Base-by-base conservation (phyloP, 2,797 vertebrate genomes). In the Apodemus agrarius region DNA sequence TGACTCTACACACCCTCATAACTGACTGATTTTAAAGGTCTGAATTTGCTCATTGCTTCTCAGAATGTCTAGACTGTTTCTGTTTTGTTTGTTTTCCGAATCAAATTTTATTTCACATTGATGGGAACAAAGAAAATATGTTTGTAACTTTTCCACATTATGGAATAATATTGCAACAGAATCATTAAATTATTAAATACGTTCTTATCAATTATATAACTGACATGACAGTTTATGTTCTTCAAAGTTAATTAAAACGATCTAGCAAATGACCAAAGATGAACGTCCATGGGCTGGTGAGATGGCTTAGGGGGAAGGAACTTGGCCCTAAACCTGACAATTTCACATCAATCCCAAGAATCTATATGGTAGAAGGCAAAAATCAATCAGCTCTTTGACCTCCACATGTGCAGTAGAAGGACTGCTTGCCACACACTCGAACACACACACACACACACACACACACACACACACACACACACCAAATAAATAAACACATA, bases 51-150 rank as follows among this genome's bases (percentile, higher is more conserved):
- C 81, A 92, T 76, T 65, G 63, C 17, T 74, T 97, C 90, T 94
- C 37, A 89, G 65, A 94, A 81, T 76, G 40, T 91, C 83, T 43
- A 46, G 57, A 46, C 43, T 67, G 22, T 29, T 75, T 57, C 86
- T 43, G 26, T 74, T 74, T 26, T 37, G 31, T 52, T 86, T 52
- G 22, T 31, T 75, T 75, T 59, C 88, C 93, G 79, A 95, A 95
- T 96, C 96, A 93, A 95, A 94, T 97, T 98, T 98, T 98, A 98
- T 98, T 98, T 98, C 93, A 97, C 87, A 93, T 89, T 91, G 54
- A 98, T 96, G 97, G 94, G 98, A 98, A 98, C 61, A 0, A 26
- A 95, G 34, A 95, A 97, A 97, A 75, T 93, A 96, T 90, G 92
- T 34, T 65, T 65, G 98, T 87, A 97, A 97, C 92, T 92, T 98